Percentiles rank a stretch among this genome's conserved stretches.
phyloP scores from a whole-genome alignment of 2,113 vertebrate genomes.

The Lanius collurio region DNA sequence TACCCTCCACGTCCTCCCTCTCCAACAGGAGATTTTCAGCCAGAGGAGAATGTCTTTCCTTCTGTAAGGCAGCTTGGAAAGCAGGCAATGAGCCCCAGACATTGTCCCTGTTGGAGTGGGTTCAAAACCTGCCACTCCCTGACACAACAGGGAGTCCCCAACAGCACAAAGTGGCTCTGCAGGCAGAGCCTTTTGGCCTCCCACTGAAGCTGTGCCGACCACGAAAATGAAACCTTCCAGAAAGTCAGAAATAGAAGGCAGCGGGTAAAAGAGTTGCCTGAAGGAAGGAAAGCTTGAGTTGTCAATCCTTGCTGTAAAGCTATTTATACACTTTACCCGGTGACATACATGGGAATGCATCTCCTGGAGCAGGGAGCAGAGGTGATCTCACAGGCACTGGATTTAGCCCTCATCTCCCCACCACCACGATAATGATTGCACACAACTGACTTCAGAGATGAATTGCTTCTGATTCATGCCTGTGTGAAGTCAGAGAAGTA shows the following conservation, averaged over 20 bases:
- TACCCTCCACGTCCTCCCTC: not conserved
- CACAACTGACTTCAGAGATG: not conserved
- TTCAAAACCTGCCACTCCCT: not conserved
- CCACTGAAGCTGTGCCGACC: not conserved
- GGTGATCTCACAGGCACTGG: not conserved
- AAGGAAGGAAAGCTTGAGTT: not conserved
- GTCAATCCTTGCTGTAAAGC: not conserved
- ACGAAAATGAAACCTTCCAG: not conserved
- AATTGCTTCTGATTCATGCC: slow-evolving; percentile 8
- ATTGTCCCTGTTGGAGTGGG: not conserved
- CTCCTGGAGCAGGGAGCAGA: not conserved
- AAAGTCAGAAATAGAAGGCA: not conserved
- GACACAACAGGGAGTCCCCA: not conserved
- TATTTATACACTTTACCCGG: not conserved
- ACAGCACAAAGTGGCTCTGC: not conserved
- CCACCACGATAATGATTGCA: not conserved
- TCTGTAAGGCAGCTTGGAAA: not conserved
- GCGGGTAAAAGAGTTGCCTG: not conserved
- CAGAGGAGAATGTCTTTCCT: not conserved
- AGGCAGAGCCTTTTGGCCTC: not conserved
- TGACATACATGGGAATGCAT: not conserved
- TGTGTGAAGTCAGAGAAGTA: slow-evolving; percentile 3
- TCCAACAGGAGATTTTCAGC: not conserved
- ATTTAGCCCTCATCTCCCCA: not conserved
- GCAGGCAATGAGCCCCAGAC: not conserved